Percentiles rank a stretch among this genome's conserved stretches.
Evolutionary conservation across 2,797 vertebrate species (phyloP).

Genomic region (Glyptemys insculpta): DNA sequence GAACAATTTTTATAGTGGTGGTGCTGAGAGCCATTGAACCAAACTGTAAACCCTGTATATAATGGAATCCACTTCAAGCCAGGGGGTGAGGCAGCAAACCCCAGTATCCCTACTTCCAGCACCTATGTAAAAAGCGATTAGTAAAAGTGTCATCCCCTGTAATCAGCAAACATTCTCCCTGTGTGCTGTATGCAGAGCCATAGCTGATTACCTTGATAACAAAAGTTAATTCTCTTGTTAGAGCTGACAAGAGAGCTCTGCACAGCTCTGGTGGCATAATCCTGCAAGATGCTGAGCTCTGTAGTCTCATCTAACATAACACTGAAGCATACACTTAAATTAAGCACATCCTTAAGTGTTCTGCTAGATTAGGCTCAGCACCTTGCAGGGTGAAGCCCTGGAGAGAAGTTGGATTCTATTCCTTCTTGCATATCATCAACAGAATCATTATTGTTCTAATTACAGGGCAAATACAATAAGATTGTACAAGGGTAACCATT

Average conservation of each 20-base stretch:
- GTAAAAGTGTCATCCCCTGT: not conserved
- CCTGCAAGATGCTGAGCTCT: not conserved
- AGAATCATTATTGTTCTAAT: not conserved
- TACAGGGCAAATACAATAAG: not conserved
- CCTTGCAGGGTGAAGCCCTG: not conserved
- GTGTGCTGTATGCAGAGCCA: not conserved
- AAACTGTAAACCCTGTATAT: no score
- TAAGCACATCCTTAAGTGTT: not conserved
- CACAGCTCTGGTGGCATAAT: not conserved
- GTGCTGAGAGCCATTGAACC: no score
- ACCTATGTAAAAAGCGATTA: not conserved
- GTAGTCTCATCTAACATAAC: not conserved
- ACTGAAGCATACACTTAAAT: not conserved
- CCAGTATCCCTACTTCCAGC: no score
- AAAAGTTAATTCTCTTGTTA: not conserved
- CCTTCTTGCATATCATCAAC: not conserved
- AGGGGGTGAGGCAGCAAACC: no score
- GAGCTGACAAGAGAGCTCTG: not conserved
- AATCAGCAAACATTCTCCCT: not conserved
- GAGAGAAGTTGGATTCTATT: fast-evolving
- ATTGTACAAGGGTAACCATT: not conserved
- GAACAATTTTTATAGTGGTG: no score
- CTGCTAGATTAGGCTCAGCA: not conserved
- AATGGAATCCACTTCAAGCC: no score
- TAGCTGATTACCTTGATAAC: not conserved